These are phyloP conservation scores for Electrona antarctica DNA, from an alignment of 2,113 vertebrate species.

Conservation along the genomic window DNA sequence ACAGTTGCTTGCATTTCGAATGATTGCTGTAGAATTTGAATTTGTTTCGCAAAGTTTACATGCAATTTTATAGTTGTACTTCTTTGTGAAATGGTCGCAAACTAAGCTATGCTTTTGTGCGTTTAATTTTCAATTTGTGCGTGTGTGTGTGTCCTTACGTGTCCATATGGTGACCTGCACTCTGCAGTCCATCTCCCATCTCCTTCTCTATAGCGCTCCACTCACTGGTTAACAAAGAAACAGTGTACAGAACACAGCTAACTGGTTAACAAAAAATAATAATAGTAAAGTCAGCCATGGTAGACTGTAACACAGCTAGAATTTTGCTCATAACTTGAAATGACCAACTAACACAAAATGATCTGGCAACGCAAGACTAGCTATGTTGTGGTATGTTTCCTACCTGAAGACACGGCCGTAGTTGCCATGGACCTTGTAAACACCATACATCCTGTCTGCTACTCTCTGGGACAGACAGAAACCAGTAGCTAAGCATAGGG, in stretches of 20 bases:
- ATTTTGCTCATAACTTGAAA: too few species aligned
- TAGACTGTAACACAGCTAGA: too few species aligned
- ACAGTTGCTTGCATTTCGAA: too few species aligned
- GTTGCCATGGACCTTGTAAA: slow-evolving; percentile 96
- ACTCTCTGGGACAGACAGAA: slow-evolving; percentile 80
- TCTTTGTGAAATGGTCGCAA: too few species aligned
- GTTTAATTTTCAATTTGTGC: not conserved
- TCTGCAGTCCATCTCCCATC: slow-evolving; percentile 97
- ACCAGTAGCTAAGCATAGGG: not conserved
- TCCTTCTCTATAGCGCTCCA: slow-evolving; percentile 96
- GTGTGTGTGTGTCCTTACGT: slow-evolving; percentile 81
- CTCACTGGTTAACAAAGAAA: slow-evolving; percentile 77
- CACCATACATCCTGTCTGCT: slow-evolving; percentile 91
- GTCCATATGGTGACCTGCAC: slow-evolving; percentile 96
- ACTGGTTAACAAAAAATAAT: too few species aligned
- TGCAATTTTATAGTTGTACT: too few species aligned
- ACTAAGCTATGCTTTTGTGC: too few species aligned
- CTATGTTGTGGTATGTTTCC: not conserved
- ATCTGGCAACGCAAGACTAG: too few species aligned
- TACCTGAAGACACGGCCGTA: slow-evolving; percentile 96
- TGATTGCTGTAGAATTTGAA: not conserved
- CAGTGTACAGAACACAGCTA: not conserved
- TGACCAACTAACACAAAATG: too few species aligned
- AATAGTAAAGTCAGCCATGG: too few species aligned
- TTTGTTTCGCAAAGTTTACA: not conserved